Evolutionary conservation across 2,113 vertebrate genomes (phyloP).

Genomic region (Microcebus murinus): DNA sequence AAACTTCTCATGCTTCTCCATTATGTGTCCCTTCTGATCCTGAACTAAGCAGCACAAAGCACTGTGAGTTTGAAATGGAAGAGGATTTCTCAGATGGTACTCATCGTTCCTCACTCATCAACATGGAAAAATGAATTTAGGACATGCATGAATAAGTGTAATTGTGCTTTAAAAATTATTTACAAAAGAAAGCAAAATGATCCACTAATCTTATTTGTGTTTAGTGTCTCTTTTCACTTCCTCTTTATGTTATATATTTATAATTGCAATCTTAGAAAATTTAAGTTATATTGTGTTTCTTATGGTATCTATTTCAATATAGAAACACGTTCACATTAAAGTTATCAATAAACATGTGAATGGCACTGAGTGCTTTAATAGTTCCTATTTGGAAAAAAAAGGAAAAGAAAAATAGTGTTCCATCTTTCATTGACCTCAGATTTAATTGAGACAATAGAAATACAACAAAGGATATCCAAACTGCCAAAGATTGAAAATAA

Average conservation of each 20-base stretch:
- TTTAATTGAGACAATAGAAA: conserved; percentile 5
- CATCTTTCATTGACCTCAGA: not conserved
- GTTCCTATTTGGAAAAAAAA: not conserved
- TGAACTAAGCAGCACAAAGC: not conserved
- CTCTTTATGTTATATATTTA: conserved; percentile 27
- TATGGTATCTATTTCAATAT: conserved; percentile 47
- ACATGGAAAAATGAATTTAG: conserved; percentile 52
- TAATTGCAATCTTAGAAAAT: conserved; percentile 55
- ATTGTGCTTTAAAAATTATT: conserved; percentile 69
- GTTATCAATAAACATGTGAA: not conserved
- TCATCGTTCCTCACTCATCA: not conserved
- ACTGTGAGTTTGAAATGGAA: not conserved
- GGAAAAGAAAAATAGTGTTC: not conserved
- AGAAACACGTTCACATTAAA: not conserved
- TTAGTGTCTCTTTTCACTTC: conserved; percentile 63
- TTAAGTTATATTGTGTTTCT: conserved; percentile 52
- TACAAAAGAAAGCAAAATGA: conserved; percentile 67
- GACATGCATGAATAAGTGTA: conserved; percentile 57
- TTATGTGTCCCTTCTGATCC: not conserved
- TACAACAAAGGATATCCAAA: not conserved
- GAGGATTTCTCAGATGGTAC: not conserved
- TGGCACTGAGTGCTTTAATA: not conserved
- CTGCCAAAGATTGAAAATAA: conserved; percentile 17
- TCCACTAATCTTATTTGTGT: conserved; percentile 55
- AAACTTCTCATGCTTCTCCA: not conserved